These are phyloP conservation scores for Drosophila ercepeae DNA, from an alignment of 1,140 invertebrate genomes.

Conservation along the genomic window DNA sequence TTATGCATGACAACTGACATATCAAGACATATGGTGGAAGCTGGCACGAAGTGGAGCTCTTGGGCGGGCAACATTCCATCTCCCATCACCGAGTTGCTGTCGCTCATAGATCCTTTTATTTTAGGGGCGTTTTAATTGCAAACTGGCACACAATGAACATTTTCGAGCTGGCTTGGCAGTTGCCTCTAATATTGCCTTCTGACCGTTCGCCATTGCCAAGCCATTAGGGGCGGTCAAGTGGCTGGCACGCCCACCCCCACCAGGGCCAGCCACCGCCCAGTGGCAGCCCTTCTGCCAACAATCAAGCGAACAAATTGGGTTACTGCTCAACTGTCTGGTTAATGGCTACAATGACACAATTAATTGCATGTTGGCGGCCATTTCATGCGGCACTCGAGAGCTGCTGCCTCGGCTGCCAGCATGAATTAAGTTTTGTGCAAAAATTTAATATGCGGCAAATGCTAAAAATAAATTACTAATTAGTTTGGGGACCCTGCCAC, in stretches of 20 bases:
- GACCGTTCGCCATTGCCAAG: constrained; percentile 34
- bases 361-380: constrained; percentile 75
- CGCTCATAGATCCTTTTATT: constrained; percentile 43
- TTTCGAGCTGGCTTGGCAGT: constrained; percentile 37
- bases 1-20: constrained; percentile 76
- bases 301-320: constrained; percentile 78
- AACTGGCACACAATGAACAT: constrained; percentile 60
- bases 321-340: constrained; percentile 81
- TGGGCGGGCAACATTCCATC: not conserved
- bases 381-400: constrained; percentile 26
- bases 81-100: not conserved
- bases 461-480: constrained; percentile 74
- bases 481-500: constrained; percentile 2
- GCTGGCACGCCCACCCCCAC: not conserved
- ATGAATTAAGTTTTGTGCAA: constrained; percentile 65
- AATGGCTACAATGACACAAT: constrained; percentile 81
- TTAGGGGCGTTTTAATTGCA: constrained; percentile 69
- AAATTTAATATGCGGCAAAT: constrained; percentile 70
- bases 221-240: constrained; percentile 68
- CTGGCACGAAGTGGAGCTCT: constrained; percentile 39
- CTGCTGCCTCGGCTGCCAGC: constrained; percentile 33
- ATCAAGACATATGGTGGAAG: constrained; percentile 64
- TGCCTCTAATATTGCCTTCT: constrained; percentile 17
- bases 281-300: constrained; percentile 29
- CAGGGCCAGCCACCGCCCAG: not conserved